Evolutionary conservation across 2,888 invertebrate species (phyloP).

Genomic region (Acrobasis consociella): DNA sequence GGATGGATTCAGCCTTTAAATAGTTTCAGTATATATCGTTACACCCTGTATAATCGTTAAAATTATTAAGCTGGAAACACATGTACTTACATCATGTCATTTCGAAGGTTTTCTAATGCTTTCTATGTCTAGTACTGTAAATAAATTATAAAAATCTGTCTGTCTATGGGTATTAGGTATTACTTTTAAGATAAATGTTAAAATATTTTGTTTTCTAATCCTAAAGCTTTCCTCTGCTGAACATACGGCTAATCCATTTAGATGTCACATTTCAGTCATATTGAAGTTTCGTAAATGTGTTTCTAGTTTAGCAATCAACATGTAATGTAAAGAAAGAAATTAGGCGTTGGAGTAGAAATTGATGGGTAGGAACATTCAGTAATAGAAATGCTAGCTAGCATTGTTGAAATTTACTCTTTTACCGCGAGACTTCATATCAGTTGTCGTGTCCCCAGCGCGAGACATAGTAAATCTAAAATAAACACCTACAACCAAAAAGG

Average conservation of each 20-base stretch:
- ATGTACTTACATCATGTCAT: background rate
- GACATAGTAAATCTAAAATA: too few species aligned
- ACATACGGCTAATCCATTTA: background rate
- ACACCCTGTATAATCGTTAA: background rate
- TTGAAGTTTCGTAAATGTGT: background rate
- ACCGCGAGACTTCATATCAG: too few species aligned
- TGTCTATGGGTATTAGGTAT: background rate
- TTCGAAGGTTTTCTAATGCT: background rate
- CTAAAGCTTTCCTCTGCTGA: background rate
- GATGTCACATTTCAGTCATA: background rate
- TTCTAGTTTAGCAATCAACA: background rate
- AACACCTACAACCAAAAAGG: too few species aligned
- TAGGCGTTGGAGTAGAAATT: background rate
- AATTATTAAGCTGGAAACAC: conserved; percentile 5
- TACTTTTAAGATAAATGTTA: too few species aligned
- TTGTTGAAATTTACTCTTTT: background rate
- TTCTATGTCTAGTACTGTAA: background rate
- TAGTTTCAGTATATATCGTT: too few species aligned
- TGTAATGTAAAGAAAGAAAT: background rate
- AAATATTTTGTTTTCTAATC: too few species aligned
- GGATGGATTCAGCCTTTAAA: too few species aligned
- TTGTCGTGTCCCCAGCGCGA: too few species aligned
- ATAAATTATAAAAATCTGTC: background rate
- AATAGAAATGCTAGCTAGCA: background rate
- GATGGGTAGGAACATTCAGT: background rate